Conservation (phyloP, 2,113 vertebrate genomes). For the Phaethornis superciliosus region DNA sequence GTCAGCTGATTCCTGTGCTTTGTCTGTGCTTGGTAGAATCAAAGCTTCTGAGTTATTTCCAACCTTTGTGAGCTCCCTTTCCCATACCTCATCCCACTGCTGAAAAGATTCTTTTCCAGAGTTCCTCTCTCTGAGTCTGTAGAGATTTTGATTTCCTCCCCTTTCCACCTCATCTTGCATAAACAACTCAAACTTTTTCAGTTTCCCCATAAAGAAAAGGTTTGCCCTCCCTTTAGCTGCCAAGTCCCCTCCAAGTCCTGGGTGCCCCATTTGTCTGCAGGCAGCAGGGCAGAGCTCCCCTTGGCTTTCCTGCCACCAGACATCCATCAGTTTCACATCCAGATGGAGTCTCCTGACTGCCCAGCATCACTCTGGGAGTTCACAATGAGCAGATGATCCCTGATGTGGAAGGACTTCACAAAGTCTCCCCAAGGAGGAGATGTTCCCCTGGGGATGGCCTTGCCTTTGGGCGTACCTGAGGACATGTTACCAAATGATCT, state of each 20-base stretch:
- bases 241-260: neutral
- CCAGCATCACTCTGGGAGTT: neutral
- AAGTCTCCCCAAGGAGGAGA: neutral
- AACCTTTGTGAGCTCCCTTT: neutral
- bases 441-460: too few relatives aligned
- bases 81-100: neutral
- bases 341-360: neutral
- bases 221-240: neutral
- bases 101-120: neutral
- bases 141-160: neutral
- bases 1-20: neutral
- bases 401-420: neutral
- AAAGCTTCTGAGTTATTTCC: neutral
- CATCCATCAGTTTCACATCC: neutral
- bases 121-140: neutral
- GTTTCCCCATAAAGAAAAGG: too few relatives aligned
- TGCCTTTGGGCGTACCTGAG: too few relatives aligned
- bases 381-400: neutral
- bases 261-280: neutral
- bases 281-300: too few relatives aligned
- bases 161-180: neutral
- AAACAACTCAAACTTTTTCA: neutral
- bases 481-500: too few relatives aligned
- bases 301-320: neutral
- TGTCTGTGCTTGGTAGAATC: neutral